phyloP scores from a whole-genome alignment of 2,888 invertebrate genomes.

The Tipula vernalis region DNA sequence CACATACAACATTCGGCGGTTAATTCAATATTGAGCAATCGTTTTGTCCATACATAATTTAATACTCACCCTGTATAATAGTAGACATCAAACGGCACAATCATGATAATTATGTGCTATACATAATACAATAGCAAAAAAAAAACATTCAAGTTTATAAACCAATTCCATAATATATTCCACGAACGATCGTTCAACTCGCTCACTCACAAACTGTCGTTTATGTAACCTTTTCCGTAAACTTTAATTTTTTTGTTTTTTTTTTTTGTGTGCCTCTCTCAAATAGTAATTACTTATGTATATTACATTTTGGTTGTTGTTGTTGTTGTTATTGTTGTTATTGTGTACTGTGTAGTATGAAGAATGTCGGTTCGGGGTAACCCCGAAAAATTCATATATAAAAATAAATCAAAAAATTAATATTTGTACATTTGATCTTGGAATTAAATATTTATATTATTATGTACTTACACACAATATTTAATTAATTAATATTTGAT shows the following conservation, averaged over 20 bases:
- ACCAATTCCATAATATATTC: not conserved
- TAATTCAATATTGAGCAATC: no score
- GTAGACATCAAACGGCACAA: not conserved
- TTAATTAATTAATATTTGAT: constrained; percentile 4
- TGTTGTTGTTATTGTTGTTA: not conserved
- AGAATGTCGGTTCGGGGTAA: not conserved
- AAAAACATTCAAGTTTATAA: not conserved
- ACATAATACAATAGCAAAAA: not conserved
- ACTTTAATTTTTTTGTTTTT: not conserved
- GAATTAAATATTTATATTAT: not conserved
- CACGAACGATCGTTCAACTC: not conserved
- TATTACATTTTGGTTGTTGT: no score
- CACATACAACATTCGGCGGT: no score
- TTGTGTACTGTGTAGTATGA: not conserved
- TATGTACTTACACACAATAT: not conserved
- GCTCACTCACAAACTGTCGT: not conserved
- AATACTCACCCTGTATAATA: not conserved
- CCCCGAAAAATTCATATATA: not conserved
- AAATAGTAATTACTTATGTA: not conserved
- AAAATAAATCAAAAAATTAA: not conserved
- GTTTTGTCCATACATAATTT: no score
- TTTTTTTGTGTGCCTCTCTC: not conserved
- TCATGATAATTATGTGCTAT: not conserved
- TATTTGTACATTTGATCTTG: constrained; percentile 4
- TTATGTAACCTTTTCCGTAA: not conserved